phyloP scores from a whole-genome alignment of 2,113 vertebrate genomes.

The Tetrao urogallus region DNA sequence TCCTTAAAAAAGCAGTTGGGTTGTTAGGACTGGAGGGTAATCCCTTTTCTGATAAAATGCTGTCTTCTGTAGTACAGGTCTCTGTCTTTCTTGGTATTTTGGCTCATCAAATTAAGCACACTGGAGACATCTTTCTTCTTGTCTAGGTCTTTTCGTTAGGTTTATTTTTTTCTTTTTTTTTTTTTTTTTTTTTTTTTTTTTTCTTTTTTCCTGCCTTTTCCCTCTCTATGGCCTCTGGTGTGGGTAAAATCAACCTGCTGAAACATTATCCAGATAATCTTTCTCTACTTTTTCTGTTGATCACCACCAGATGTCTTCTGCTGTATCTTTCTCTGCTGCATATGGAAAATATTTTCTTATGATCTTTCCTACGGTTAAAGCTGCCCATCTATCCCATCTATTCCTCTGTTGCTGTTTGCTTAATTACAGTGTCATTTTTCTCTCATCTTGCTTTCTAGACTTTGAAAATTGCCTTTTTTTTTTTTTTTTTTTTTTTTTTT shows the following conservation, averaged over 20 bases:
- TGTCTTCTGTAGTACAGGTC: not conserved
- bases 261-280: not conserved
- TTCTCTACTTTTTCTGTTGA: not conserved
- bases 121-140: not conserved
- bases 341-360: not conserved
- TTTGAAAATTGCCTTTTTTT: not conserved
- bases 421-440: not conserved
- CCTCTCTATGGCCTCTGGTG: not conserved
- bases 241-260: not conserved
- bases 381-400: not conserved
- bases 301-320: not conserved
- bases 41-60: not conserved
- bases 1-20: not conserved
- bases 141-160: not conserved
- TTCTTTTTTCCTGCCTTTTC: not conserved
- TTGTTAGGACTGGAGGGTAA: not conserved
- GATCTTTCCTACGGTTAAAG: not conserved
- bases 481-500: not conserved
- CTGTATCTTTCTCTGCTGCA: not conserved
- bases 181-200: not conserved
- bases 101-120: not conserved
- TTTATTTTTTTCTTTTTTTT: not conserved
- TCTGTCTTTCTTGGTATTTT: not conserved
- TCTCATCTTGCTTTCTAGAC: not conserved
- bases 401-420: not conserved